Conservation (phyloP, 2,113 vertebrate genomes). For the human region GRCh38 chr7:75466501-75467000, state of each 20-base stretch:
- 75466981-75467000: not conserved
- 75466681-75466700: not conserved
- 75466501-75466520: too few species aligned
- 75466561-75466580: too few species aligned
- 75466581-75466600: too few species aligned
- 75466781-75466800: not conserved
- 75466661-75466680: not conserved
- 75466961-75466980: not conserved
- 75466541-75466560: too few species aligned
- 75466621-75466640: not conserved
- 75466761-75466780: not conserved
- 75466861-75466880: not conserved
- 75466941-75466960: not conserved
- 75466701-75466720: not conserved
- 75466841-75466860: not conserved
- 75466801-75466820: not conserved
- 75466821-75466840: not conserved
- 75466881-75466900: not conserved
- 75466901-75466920: not conserved
- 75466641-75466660: not conserved
- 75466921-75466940: not conserved
- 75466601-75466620: too few species aligned
- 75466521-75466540: too few species aligned
- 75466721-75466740: not conserved
- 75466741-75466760: not conserved